These are phyloP conservation scores for Pachliopta kotzebuea DNA, from an alignment of 2,888 invertebrate genomes.

Conservation along the genomic window DNA sequence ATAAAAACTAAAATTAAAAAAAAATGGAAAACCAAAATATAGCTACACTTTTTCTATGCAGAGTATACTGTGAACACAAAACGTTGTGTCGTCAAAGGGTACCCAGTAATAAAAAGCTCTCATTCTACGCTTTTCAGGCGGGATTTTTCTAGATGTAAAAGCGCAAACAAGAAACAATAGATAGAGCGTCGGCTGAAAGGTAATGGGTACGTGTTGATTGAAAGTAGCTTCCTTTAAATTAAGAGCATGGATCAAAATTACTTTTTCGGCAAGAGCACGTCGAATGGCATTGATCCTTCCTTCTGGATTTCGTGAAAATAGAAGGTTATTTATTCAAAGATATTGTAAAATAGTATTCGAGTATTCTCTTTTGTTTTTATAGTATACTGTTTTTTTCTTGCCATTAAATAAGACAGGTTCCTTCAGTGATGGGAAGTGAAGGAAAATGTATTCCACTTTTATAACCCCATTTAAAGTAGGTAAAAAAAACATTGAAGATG, in stretches of 20 bases:
- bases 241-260: background rate
- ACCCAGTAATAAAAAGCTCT: constrained; percentile 18
- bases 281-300: background rate
- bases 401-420: too few relatives aligned
- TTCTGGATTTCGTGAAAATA: background rate
- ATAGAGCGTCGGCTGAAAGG: constrained; percentile 4
- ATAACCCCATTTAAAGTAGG: background rate
- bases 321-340: background rate
- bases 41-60: constrained; percentile 12
- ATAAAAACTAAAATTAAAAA: background rate
- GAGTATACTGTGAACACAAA: constrained; percentile 12
- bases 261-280: background rate
- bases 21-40: constrained; percentile 11
- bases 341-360: background rate
- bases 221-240: constrained; percentile 14
- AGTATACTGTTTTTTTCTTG: too few relatives aligned
- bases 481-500: background rate
- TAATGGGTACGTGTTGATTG: constrained; percentile 20
- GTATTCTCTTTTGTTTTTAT: too few relatives aligned
- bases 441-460: background rate
- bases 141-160: constrained; percentile 14
- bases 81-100: constrained; percentile 19
- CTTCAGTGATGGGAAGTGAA: too few relatives aligned
- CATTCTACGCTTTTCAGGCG: constrained; percentile 12
- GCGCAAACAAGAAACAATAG: constrained; percentile 18